Evolutionary conservation across 1,140 invertebrate species (phyloP).

Genomic region (Zaprionus capensis): DNA sequence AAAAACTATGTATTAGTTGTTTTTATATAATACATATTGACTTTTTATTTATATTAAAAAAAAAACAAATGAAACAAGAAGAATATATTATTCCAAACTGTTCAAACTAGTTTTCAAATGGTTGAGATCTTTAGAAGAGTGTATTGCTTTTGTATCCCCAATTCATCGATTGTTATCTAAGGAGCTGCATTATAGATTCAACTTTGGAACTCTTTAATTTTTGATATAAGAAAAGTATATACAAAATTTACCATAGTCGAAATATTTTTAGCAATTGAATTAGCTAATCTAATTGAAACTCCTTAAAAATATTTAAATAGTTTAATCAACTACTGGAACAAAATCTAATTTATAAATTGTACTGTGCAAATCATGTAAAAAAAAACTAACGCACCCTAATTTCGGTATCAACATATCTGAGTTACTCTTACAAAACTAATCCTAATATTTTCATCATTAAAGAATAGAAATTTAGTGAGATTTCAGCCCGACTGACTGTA

Average conservation of each 20-base stretch:
- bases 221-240: too few species aligned
- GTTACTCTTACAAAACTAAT: not conserved
- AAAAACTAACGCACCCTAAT: too few species aligned
- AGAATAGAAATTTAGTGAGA: not conserved
- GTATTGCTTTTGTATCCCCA: not conserved
- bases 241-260: too few species aligned
- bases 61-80: not conserved
- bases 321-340: not conserved
- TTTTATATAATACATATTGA: not conserved
- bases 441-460: not conserved
- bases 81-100: not conserved
- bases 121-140: not conserved
- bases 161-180: not conserved
- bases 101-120: not conserved
- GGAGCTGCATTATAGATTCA: not conserved
- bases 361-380: not conserved
- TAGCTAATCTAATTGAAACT: too few species aligned
- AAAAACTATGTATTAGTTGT: slow-evolving; percentile 46
- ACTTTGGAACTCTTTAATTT: too few species aligned
- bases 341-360: not conserved
- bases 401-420: not conserved
- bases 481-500: slow-evolving; percentile 4
- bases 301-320: too few species aligned
- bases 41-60: not conserved
- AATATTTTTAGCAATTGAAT: too few species aligned